phyloP scores from a whole-genome alignment of 2,888 invertebrate species.

The Agrypnus murinus region DNA sequence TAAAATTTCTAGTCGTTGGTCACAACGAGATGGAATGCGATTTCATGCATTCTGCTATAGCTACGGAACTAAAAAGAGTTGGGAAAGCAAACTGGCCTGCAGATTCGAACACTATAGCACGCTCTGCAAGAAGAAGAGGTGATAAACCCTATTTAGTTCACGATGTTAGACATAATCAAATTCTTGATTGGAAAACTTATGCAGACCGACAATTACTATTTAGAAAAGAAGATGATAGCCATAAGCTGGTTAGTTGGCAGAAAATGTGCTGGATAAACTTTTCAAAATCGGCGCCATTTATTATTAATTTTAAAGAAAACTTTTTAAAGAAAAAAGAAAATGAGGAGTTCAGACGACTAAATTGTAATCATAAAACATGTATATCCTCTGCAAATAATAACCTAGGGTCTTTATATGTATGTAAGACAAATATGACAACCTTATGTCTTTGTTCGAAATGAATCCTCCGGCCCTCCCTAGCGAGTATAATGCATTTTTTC shows the following conservation, averaged over 20 bases:
- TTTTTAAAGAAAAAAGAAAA: too few species aligned
- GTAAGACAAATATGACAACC: too few species aligned
- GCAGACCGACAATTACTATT: slow-evolving; percentile 25
- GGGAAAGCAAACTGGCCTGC: slow-evolving; percentile 49
- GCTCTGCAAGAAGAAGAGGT: slow-evolving; percentile 47
- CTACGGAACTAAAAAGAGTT: slow-evolving; percentile 47
- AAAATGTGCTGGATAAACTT: slow-evolving; percentile 48
- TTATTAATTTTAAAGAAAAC: slow-evolving; percentile 44
- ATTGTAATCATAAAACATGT: slow-evolving; percentile 36
- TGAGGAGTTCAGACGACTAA: slow-evolving; percentile 33
- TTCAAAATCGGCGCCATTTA: slow-evolving; percentile 35
- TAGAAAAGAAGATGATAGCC: slow-evolving; percentile 42
- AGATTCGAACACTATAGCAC: slow-evolving; percentile 53
- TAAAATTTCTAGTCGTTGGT: slow-evolving; percentile 54
- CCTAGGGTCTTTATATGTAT: too few species aligned
- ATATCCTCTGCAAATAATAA: neutral
- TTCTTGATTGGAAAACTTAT: slow-evolving; percentile 19
- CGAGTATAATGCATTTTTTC: too few species aligned
- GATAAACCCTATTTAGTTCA: slow-evolving; percentile 45
- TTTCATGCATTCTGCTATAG: slow-evolving; percentile 51
- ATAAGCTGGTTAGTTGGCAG: slow-evolving; percentile 34
- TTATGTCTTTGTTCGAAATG: too few species aligned
- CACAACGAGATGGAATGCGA: slow-evolving; percentile 51
- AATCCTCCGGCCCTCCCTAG: too few species aligned
- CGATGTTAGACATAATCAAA: slow-evolving; percentile 21